Conservation (phyloP, 2,797 vertebrate genomes). For the Parotocinclus haroldoi region DNA sequence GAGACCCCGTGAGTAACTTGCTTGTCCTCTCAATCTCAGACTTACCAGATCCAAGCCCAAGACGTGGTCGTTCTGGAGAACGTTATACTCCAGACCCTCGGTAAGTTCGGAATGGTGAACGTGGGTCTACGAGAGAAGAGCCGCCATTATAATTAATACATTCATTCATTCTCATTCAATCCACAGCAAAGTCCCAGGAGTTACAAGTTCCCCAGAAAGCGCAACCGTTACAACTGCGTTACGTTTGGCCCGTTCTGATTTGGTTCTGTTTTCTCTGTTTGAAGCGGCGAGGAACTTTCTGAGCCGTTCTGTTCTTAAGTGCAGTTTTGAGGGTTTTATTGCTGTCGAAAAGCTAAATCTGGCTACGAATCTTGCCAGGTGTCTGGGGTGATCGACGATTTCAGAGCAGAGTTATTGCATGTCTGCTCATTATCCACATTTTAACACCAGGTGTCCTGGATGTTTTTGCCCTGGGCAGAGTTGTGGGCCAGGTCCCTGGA, state of each 20-base stretch:
- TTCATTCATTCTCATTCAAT: constrained; percentile 54
- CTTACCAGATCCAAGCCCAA: constrained; percentile 97
- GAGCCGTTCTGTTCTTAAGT: not conserved
- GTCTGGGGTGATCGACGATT: too few relatives aligned
- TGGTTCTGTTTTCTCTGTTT: constrained; percentile 29
- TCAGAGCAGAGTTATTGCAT: too few relatives aligned
- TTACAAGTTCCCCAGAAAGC: not conserved
- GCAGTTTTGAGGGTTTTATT: too few relatives aligned
- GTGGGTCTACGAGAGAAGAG: constrained; percentile 59
- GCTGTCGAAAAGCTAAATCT: too few relatives aligned
- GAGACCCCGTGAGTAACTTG: constrained; percentile 48
- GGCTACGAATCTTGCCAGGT: too few relatives aligned
- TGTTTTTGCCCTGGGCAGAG: too few relatives aligned
- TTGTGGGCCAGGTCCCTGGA: too few relatives aligned
- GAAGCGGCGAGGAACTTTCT: constrained; percentile 19
- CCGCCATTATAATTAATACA: constrained; percentile 54
- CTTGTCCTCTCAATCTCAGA: constrained; percentile 73
- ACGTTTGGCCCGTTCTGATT: too few relatives aligned
- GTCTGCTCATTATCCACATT: too few relatives aligned
- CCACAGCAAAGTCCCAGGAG: constrained; percentile 52
- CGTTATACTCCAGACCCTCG: constrained; percentile 97
- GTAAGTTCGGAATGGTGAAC: constrained; percentile 77
- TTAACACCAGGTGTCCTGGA: too few relatives aligned
- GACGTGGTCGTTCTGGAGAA: constrained; percentile 99
- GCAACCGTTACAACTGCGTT: too few relatives aligned